Conservation (phyloP, 2,888 invertebrate genomes). For the Plebejus melissa region DNA sequence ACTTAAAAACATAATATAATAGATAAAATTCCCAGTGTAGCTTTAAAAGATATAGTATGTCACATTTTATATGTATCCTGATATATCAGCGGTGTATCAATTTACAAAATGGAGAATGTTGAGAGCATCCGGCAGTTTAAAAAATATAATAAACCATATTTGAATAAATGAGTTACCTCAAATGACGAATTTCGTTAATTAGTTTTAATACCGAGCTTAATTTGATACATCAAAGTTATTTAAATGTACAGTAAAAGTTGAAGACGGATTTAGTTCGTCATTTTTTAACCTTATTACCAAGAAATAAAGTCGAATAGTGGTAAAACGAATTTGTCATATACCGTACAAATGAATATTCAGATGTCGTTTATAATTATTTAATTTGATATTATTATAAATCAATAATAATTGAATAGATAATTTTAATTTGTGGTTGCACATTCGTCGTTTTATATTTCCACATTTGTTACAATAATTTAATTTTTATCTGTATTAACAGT, state of each 20-base stretch:
- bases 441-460: conserved; percentile 17
- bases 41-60: not conserved
- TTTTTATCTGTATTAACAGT: not conserved
- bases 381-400: conserved; percentile 26
- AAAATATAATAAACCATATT: conserved; percentile 13
- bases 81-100: not conserved
- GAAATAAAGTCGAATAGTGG: not conserved
- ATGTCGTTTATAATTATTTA: conserved; percentile 25
- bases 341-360: conserved; percentile 24
- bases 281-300: not conserved
- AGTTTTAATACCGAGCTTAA: conserved; percentile 19
- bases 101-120: conserved; percentile 21
- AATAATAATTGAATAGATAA: conserved; percentile 12
- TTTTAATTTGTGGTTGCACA: conserved; percentile 1
- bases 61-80: conserved; percentile 4
- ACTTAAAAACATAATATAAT: not conserved
- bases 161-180: conserved; percentile 8
- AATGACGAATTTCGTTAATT: conserved; percentile 21
- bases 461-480: not conserved
- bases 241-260: not conserved
- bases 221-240: conserved; percentile 26
- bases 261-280: not conserved
- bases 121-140: conserved; percentile 4
- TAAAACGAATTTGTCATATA: not conserved
- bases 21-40: not conserved